A percentile compares a stretch with the other conserved stretches of the same genome.
phyloP scores from a whole-genome alignment of 2,888 invertebrate genomes.

The Stenoptilia bipunctidactyla region DNA sequence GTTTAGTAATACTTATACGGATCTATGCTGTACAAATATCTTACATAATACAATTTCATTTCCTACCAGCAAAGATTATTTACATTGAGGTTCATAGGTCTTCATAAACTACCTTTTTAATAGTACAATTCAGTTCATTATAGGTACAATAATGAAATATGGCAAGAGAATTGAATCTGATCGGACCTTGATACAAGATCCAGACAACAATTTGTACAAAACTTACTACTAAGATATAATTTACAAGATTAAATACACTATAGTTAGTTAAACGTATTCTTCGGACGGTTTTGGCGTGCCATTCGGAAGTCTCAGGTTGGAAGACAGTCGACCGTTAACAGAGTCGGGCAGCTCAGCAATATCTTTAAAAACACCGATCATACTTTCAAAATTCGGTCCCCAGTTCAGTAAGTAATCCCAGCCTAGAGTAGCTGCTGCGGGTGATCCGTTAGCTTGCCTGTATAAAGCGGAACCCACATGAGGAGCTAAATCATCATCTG shows the following conservation, averaged over 20 bases:
- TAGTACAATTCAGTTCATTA: background rate
- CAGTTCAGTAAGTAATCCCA: slow-evolving; percentile 97
- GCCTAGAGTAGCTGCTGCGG: slow-evolving; percentile 84
- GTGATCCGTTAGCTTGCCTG: slow-evolving; percentile 83
- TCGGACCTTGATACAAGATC: slow-evolving; percentile 66
- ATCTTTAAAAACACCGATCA: slow-evolving; percentile 96
- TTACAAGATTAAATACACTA: slow-evolving; percentile 7
- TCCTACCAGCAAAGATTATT: slow-evolving; percentile 1
- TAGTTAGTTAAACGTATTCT: slow-evolving; percentile 80
- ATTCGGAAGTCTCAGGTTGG: slow-evolving; percentile 80
- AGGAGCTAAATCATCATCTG: slow-evolving; percentile 90
- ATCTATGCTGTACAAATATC: background rate
- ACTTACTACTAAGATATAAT: background rate
- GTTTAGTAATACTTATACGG: background rate
- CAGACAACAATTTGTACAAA: slow-evolving; percentile 47
- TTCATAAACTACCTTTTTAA: background rate
- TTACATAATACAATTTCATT: background rate
- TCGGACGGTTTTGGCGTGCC: slow-evolving; percentile 89
- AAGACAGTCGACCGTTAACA: slow-evolving; percentile 79
- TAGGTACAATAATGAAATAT: slow-evolving; percentile 36
- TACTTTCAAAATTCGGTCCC: slow-evolving; percentile 96
- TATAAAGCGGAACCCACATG: slow-evolving; percentile 84
- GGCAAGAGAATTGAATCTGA: slow-evolving; percentile 55
- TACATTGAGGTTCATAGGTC: slow-evolving; percentile 10
- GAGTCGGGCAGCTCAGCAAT: slow-evolving; percentile 94